phyloP scores from a whole-genome alignment of 2,888 invertebrate genomes.

The Tetropium fuscum region DNA sequence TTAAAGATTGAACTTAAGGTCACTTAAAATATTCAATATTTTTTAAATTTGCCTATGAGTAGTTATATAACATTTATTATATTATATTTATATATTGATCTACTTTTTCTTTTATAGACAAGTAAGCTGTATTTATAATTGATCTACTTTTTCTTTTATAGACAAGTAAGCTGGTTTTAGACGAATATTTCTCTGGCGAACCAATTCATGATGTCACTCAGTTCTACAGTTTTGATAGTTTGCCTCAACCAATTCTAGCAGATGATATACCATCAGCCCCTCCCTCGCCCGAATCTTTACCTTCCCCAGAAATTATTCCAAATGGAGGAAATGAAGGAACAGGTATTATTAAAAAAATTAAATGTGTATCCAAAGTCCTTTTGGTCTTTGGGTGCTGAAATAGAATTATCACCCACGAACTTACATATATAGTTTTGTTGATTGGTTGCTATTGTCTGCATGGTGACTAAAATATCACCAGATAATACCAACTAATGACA shows the following conservation, averaged over 20 bases:
- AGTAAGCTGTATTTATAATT: constrained; percentile 20
- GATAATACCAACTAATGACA: no score
- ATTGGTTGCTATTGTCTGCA: no score
- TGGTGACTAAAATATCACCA: no score
- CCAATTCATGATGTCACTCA: constrained; percentile 63
- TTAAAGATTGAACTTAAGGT: no score
- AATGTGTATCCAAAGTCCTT: background rate
- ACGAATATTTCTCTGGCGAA: constrained; percentile 80
- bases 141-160: constrained; percentile 61
- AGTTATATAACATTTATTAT: no score
- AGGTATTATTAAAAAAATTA: constrained; percentile 23
- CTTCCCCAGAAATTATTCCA: constrained; percentile 54
- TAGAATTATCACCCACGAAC: no score
- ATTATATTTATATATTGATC: no score
- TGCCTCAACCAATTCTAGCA: constrained; percentile 59
- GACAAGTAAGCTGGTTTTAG: constrained; percentile 89
- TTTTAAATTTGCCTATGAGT: no score
- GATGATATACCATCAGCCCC: constrained; percentile 53
- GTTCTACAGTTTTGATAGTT: constrained; percentile 64
- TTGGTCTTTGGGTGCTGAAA: no score
- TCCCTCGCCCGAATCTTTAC: constrained; percentile 58
- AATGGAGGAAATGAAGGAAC: constrained; percentile 40
- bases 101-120: background rate
- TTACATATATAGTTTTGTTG: no score
- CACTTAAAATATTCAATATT: no score